Evolutionary conservation across 2,797 vertebrate genomes (phyloP).

Genomic region (Hoplostethus mediterraneus): DNA sequence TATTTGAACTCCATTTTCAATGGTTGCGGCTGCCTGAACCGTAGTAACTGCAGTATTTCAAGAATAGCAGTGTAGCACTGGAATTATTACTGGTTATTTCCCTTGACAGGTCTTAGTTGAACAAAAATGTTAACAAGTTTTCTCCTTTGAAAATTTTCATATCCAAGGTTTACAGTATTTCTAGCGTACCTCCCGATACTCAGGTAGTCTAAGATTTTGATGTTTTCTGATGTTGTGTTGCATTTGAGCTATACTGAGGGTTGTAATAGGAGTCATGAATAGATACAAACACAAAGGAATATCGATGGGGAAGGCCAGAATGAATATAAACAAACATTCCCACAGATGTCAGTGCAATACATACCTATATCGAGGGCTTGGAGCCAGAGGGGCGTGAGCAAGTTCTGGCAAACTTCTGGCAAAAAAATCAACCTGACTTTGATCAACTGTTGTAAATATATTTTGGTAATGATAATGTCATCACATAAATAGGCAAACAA

Average conservation of each 20-base stretch:
- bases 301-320: not conserved
- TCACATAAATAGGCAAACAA: no score
- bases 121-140: slow-evolving; percentile 28
- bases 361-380: not conserved
- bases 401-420: no score
- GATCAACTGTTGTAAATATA: no score
- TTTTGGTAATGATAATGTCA: no score
- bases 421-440: no score
- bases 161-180: slow-evolving; percentile 62
- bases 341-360: not conserved
- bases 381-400: no score
- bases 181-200: slow-evolving; percentile 50
- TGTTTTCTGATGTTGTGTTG: slow-evolving; percentile 9
- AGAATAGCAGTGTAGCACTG: slow-evolving; percentile 32
- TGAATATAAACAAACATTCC: slow-evolving; percentile 1
- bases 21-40: slow-evolving; percentile 16
- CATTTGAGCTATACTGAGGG: not conserved
- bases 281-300: no score
- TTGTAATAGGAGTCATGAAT: not conserved
- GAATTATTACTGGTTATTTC: slow-evolving; percentile 54
- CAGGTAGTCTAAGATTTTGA: slow-evolving; percentile 52
- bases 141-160: slow-evolving; percentile 34
- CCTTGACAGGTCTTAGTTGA: slow-evolving; percentile 25
- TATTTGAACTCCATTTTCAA: not conserved
- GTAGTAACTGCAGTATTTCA: slow-evolving; percentile 11